These are phyloP conservation scores for Mizuhopecten yessoensis DNA, from an alignment of 1,140 invertebrate species.

Conservation along the genomic window DNA sequence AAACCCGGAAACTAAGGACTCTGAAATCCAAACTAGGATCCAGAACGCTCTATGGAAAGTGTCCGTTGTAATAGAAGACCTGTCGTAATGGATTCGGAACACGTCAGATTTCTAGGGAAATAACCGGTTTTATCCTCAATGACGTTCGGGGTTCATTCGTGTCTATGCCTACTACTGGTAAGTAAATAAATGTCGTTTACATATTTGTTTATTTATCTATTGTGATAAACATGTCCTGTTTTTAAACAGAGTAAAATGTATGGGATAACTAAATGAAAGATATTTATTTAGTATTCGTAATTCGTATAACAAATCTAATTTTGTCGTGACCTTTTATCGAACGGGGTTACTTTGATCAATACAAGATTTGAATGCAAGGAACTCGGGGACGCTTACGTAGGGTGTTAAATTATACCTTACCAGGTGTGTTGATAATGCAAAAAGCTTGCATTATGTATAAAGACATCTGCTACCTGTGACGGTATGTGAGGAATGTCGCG, in stretches of 20 bases:
- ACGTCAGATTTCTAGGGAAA: background rate
- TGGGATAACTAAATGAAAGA: too few relatives aligned
- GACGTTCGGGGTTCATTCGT: background rate
- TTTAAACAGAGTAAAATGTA: too few relatives aligned
- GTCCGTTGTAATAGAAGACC: too few relatives aligned
- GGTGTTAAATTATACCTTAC: background rate
- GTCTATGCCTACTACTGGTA: background rate
- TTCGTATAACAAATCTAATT: background rate
- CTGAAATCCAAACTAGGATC: too few relatives aligned
- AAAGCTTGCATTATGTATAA: background rate
- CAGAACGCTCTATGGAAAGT: background rate
- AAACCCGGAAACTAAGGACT: too few relatives aligned
- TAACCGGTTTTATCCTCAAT: background rate
- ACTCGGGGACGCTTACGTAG: background rate
- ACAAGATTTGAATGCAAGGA: background rate
- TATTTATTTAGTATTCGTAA: too few relatives aligned
- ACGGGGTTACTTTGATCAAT: background rate
- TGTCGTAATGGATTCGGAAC: background rate
- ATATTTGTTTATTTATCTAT: background rate
- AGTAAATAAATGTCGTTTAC: background rate
- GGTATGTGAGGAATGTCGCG: background rate
- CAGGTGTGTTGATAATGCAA: conserved; percentile 4
- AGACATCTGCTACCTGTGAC: conserved; percentile 31
- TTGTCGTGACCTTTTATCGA: background rate
- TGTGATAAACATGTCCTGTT: background rate